Base-by-base conservation (phyloP, 2,113 vertebrate species). In the Paracanthobrama guichenoti region DNA sequence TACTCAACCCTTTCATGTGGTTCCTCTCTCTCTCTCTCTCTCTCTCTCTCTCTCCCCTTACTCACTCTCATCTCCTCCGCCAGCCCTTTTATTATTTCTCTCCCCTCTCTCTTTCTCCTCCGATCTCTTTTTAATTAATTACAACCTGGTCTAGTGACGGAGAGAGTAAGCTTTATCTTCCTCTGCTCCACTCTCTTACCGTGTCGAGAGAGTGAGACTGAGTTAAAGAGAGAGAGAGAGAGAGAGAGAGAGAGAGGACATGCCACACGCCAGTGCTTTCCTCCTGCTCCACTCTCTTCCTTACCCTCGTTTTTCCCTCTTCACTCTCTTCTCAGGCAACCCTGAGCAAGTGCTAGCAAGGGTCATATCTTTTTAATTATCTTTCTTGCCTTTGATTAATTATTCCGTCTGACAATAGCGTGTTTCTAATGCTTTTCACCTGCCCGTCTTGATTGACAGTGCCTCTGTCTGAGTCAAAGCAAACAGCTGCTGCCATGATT, bases 301-400 rank as follows among this genome's bases (percentile, higher is more conserved):
- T 74, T 85, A 72, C 66, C 86, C 83, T 42, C 66, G n/a, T 46
- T 67, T 81, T 81, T 20, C 26, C 93, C 94, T 93, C 94, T 94
- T 90, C 88, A 88, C 90, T 91, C 90, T 90, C 94, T 93, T 94
- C 94, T 90, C 92, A 94, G 93, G 94, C 94, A 96, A 97, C 95
- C 95, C 95, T 92, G 96, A 96, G 97, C 96, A 97, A 98, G 96
- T 96, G 96, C 96, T 97, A 96, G 95, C 96, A 96, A 96, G 97
- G 97, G 97, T 99, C 97, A 98, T 99, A 99, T 99, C 98, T 99
- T 99, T 99, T 99, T 99, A 99, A 99, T 99, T 99, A 99, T 99
- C 98, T 99, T 96, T 98, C 96, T 95, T 94, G 95, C 96, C 97
- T 97, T 98, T 99, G 97, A 99, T 99, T 99, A 99, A 99, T 99